Evolutionary conservation across 2,797 vertebrate genomes (phyloP).

Genomic region (Anguilla anguilla): DNA sequence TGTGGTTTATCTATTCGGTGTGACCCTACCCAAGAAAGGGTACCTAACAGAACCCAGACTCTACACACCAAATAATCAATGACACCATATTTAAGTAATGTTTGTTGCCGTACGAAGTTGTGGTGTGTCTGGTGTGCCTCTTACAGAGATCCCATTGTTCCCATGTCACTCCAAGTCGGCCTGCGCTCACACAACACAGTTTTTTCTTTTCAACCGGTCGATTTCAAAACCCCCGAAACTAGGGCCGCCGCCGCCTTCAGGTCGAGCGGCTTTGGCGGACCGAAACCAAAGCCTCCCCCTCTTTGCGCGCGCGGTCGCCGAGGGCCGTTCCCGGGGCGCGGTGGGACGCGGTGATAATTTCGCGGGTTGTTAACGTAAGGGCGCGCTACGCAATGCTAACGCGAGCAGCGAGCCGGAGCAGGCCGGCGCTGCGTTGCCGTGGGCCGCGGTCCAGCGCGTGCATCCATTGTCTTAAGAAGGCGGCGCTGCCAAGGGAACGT

Average conservation of each 20-base stretch:
- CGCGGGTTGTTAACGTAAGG: conserved; percentile 12
- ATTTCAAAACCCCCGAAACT: neutral
- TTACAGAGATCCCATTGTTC: neutral
- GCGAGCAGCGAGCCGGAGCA: neutral
- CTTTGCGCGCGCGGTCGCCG: neutral
- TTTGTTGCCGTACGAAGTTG: neutral
- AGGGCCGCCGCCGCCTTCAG: neutral
- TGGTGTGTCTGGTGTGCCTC: neutral
- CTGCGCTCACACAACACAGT: neutral
- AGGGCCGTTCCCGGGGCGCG: neutral
- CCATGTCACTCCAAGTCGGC: neutral
- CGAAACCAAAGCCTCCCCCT: neutral
- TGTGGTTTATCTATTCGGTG: neutral
- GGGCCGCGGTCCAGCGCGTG: conserved; percentile 17
- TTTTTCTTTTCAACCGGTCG: neutral
- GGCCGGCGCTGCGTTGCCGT: conserved; percentile 20
- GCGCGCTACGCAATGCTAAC: conserved; percentile 25
- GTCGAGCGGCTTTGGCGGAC: neutral
- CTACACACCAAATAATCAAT: neutral
- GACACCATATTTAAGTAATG: neutral
- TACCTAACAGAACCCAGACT: neutral
- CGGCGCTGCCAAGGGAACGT: conserved; percentile 37
- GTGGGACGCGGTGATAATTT: conserved; percentile 25
- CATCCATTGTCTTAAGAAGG: conserved; percentile 31
- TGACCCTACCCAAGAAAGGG: neutral